Evolutionary conservation across 2,888 invertebrate genomes (phyloP).

Genomic region (Drosophila aldrichi): DNA sequence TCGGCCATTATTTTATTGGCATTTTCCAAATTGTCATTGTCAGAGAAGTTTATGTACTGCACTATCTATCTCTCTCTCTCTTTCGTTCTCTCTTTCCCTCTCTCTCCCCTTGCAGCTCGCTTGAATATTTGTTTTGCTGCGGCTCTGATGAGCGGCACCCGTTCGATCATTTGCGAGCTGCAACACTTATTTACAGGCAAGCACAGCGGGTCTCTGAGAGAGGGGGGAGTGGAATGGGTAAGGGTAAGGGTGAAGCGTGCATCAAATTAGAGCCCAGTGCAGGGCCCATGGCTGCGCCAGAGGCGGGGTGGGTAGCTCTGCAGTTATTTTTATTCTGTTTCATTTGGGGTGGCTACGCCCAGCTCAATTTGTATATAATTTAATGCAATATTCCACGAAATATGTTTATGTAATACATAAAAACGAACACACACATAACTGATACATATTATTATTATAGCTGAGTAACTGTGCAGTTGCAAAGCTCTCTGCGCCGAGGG

Average conservation of each 20-base stretch:
- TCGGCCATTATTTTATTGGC: slow-evolving; percentile 79
- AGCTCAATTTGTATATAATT: slow-evolving; percentile 72
- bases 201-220: slow-evolving; percentile 40
- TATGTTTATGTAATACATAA: slow-evolving; percentile 44
- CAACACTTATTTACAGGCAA: slow-evolving; percentile 40
- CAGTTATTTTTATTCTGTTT: not conserved
- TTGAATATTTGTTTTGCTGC: slow-evolving; percentile 36
- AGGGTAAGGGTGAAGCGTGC: slow-evolving; percentile 36
- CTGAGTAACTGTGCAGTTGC: not conserved
- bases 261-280: slow-evolving; percentile 53
- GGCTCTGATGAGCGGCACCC: slow-evolving; percentile 29
- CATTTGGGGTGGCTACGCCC: slow-evolving; percentile 55
- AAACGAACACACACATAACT: slow-evolving; percentile 8
- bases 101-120: not conserved
- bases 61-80: not conserved
- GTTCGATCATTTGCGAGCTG: slow-evolving; percentile 65
- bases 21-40: slow-evolving; percentile 65
- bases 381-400: slow-evolving; percentile 61
- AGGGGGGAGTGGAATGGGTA: slow-evolving; percentile 10
- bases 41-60: slow-evolving; percentile 40
- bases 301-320: slow-evolving; percentile 51
- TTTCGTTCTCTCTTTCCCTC: slow-evolving; percentile 3
- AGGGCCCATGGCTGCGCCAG: slow-evolving; percentile 25
- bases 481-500: not conserved
- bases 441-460: not conserved